A percentile compares a stretch with the other conserved stretches of the same genome.
Evolutionary conservation across 2,113 vertebrate genomes (phyloP).

Genomic region (Guaruba guarouba): DNA sequence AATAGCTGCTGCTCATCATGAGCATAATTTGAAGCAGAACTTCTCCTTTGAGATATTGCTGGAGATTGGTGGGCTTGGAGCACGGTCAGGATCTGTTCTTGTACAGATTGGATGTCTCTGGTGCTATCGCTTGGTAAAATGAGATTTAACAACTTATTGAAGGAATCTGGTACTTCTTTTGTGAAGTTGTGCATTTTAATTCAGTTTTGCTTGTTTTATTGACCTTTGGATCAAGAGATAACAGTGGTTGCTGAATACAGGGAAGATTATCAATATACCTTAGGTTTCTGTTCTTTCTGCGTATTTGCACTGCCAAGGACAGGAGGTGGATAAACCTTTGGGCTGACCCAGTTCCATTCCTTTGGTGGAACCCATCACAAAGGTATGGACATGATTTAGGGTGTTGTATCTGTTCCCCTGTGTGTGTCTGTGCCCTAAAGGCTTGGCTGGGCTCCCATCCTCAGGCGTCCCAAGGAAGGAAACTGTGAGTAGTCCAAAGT

Average conservation of each 20-base stretch:
- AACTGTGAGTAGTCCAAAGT: not conserved
- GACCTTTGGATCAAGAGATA: not conserved
- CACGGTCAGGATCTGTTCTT: not conserved
- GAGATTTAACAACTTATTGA: not conserved
- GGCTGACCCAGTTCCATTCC: not conserved
- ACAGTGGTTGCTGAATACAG: not conserved
- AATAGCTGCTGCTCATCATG: accelerated
- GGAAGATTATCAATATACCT: not conserved
- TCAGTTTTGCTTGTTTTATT: not conserved
- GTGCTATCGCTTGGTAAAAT: not conserved
- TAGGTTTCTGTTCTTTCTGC: not conserved
- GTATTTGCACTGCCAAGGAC: not conserved
- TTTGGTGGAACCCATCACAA: not conserved
- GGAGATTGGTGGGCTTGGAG: not conserved
- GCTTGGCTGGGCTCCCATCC: not conserved
- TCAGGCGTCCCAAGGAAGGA: not conserved
- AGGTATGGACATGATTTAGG: not conserved
- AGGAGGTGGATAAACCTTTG: not conserved
- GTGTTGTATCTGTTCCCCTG: not conserved
- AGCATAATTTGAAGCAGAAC: not conserved
- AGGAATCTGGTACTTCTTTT: not conserved
- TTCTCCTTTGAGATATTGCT: not conserved
- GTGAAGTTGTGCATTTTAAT: not conserved
- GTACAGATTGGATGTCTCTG: not conserved
- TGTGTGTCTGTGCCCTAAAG: not conserved